phyloP scores from a whole-genome alignment of 2,797 vertebrate species.

The Clarias pachynema region DNA sequence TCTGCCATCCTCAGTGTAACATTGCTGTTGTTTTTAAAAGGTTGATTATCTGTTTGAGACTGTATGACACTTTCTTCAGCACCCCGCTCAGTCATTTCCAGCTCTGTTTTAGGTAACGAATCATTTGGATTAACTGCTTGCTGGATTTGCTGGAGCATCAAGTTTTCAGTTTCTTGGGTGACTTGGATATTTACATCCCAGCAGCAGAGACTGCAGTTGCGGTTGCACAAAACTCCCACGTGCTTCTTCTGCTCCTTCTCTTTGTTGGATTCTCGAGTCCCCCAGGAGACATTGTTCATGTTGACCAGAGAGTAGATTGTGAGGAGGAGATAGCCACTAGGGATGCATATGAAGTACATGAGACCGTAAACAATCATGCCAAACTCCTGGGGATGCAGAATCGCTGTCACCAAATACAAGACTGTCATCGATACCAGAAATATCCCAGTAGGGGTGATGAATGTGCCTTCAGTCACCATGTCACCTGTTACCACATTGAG shows the following conservation, averaged over 20 bases:
- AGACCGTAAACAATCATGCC: conserved; percentile 75
- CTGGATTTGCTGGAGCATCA: conserved; percentile 70
- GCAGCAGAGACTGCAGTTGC: conserved; percentile 74
- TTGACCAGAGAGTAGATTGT: conserved; percentile 84
- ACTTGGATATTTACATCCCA: conserved; percentile 78
- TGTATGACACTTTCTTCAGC: conserved; percentile 2
- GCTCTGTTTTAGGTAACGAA: not conserved
- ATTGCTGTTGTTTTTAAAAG: not conserved
- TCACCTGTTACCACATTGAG: conserved; percentile 67
- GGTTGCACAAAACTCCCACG: conserved; percentile 69
- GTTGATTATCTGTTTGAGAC: not conserved
- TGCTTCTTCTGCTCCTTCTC: conserved; percentile 62
- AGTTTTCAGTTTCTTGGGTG: conserved; percentile 73
- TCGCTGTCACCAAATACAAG: conserved; percentile 76
- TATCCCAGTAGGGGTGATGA: conserved; percentile 80
- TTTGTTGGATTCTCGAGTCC: conserved; percentile 78
- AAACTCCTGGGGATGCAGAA: conserved; percentile 79
- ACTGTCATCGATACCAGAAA: conserved; percentile 78
- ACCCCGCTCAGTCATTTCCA: conserved; percentile 2
- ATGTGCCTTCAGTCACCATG: conserved; percentile 76
- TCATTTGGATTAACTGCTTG: conserved; percentile 50
- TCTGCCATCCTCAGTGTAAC: not conserved
- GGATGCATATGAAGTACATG: conserved; percentile 85
- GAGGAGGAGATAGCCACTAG: conserved; percentile 82
- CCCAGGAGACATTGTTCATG: conserved; percentile 82